Evolutionary conservation across 2,888 invertebrate genomes (phyloP), one percentile per base, ranked within the genome.

Genomic region (Campaea margaritaria): DNA sequence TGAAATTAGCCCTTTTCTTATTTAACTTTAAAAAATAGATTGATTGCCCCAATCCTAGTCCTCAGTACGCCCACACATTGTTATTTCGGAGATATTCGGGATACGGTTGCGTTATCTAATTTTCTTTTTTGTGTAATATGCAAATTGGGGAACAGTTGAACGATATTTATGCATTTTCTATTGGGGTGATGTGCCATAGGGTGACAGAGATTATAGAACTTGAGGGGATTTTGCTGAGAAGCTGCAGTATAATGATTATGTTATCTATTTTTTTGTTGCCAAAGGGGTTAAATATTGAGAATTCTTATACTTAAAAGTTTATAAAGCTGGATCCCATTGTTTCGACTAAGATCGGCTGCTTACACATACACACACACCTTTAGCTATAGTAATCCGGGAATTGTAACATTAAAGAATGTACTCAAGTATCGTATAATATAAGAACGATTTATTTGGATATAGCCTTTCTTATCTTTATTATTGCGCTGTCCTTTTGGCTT

Each of bases 51-150:
- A 38, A 34, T 8, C 39, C 14, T 0, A 12, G 4, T 12, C 49
- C 54, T 59, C 52, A 65, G 63, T 68, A 58, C 64, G 69, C 31
- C 49, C 43, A 16, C 10, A 12, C 74, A 75, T 80, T 81, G 78
- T 83, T 69, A 52, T 62, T 67, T 62, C 57, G 60, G 45, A 61
- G 63, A 61, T 65, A 64, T 69, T 53, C 60, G 48, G 62, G 64
- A 68, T 68, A 66, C 64, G 58, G 63, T 63, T 58, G 61, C 62
- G 63, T 64, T 65, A 65, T 64, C 65, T 69, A 65, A 69, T 69
- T 69, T 69, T 65, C 65, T 67, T 69, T 67, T 65, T 64, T 66
- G 65, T 69, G 67, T 68, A 61, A 62, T 68, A 68, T 68, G 68
- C 64, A 65, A 68, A 68, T 68, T 57, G 53, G 52, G 58, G 59